These are phyloP conservation scores for Phyllostomus discolor DNA, from an alignment of 2,113 vertebrate genomes.

Conservation along the genomic window DNA sequence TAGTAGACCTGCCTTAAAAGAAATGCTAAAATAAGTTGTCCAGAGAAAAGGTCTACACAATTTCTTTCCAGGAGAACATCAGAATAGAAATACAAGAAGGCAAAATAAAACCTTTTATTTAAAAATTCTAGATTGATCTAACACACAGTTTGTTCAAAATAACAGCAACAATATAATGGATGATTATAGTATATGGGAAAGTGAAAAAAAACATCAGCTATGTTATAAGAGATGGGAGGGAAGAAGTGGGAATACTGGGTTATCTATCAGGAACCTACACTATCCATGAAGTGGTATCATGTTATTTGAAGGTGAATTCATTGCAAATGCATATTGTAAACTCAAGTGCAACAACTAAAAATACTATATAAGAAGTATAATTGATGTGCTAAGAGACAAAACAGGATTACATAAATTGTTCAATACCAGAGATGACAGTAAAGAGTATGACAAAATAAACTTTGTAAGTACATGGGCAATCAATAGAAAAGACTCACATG, in stretches of 20 bases:
- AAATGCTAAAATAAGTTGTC: background rate
- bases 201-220: background rate
- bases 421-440: background rate
- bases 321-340: background rate
- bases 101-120: background rate
- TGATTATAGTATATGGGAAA: background rate
- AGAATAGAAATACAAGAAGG: background rate
- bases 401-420: background rate
- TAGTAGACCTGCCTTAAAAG: background rate
- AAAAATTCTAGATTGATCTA: background rate
- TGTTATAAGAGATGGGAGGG: background rate
- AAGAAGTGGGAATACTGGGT: background rate
- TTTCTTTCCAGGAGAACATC: background rate
- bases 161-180: background rate
- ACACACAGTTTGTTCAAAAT: background rate
- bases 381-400: background rate
- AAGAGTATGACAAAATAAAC: background rate
- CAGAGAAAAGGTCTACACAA: background rate
- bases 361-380: background rate
- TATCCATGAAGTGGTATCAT: background rate
- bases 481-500: background rate
- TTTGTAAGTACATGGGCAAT: background rate
- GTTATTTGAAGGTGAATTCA: background rate
- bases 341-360: background rate
- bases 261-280: background rate